These are phyloP conservation scores for Seriola aureovittata DNA, from an alignment of 2,113 vertebrate genomes.

Conservation along the genomic window DNA sequence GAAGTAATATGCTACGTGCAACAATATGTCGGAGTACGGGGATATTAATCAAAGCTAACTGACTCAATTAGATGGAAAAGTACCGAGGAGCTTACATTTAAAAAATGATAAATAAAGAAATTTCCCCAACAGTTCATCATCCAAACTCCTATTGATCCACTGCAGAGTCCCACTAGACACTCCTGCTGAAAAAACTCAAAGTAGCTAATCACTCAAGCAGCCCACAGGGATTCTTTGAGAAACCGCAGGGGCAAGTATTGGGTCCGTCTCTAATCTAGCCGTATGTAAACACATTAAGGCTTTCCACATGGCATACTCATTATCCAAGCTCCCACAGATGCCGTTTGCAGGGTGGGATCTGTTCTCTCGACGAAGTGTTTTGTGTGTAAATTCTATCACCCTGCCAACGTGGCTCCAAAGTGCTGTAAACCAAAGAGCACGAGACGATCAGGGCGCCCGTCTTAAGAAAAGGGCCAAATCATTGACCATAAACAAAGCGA, in stretches of 20 bases:
- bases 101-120: conserved; percentile 60
- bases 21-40: conserved; percentile 32
- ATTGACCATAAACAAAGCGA: background rate
- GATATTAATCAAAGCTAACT: conserved; percentile 71
- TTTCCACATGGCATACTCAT: conserved; percentile 74
- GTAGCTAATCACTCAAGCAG: conserved; percentile 81
- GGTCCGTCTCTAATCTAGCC: conserved; percentile 73
- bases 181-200: conserved; percentile 71
- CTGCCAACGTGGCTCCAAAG: conserved; percentile 49
- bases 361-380: conserved; percentile 54
- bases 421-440: conserved; percentile 36
- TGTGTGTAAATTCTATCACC: conserved; percentile 44
- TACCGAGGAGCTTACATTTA: conserved; percentile 50
- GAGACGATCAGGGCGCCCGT: conserved; percentile 8
- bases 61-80: conserved; percentile 63
- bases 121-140: conserved; percentile 77
- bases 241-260: conserved; percentile 75
- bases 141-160: conserved; percentile 80
- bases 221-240: conserved; percentile 78
- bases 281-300: conserved; percentile 81
- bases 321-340: conserved; percentile 65
- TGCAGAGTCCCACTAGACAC: conserved; percentile 65
- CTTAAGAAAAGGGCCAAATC: conserved; percentile 20
- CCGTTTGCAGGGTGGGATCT: conserved; percentile 58
- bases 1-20: conserved; percentile 47